These are phyloP conservation scores for Torymus aiolomorphi DNA, from an alignment of 2,888 invertebrate genomes.

Conservation along the genomic window DNA sequence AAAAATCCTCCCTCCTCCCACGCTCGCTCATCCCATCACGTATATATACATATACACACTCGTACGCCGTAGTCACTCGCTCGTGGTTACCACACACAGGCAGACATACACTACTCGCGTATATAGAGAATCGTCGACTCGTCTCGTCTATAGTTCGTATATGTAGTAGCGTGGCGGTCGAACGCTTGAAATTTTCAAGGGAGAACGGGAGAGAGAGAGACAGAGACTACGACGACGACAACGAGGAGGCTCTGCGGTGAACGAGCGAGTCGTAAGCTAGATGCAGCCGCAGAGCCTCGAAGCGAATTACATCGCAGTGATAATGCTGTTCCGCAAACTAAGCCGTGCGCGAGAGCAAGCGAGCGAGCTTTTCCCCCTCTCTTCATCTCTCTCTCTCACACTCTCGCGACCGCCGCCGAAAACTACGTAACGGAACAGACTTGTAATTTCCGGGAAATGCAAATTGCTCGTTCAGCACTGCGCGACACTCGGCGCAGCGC, in stretches of 20 bases:
- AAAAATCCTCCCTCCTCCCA: no score
- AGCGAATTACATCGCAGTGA: constrained; percentile 60
- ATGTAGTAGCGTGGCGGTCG: neutral
- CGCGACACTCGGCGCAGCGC: constrained; percentile 35
- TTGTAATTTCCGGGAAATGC: constrained; percentile 64
- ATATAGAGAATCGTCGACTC: neutral
- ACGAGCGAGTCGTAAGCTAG: neutral
- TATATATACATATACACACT: no score
- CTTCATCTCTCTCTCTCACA: neutral
- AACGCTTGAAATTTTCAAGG: constrained; percentile 30
- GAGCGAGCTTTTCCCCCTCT: neutral
- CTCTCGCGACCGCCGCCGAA: constrained; percentile 47
- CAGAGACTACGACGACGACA: neutral
- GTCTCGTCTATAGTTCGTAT: neutral
- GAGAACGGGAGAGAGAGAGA: no score
- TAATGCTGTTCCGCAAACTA: constrained; percentile 59
- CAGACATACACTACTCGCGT: no score
- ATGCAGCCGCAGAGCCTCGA: constrained; percentile 32
- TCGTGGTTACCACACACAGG: no score
- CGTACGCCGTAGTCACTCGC: no score
- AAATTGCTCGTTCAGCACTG: constrained; percentile 61
- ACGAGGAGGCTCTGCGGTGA: neutral
- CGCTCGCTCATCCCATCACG: no score
- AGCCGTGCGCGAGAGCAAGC: constrained; percentile 32
- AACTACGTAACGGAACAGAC: constrained; percentile 63